Base-by-base conservation (phyloP, 1,140 invertebrate species). In the Nymphalis io region DNA sequence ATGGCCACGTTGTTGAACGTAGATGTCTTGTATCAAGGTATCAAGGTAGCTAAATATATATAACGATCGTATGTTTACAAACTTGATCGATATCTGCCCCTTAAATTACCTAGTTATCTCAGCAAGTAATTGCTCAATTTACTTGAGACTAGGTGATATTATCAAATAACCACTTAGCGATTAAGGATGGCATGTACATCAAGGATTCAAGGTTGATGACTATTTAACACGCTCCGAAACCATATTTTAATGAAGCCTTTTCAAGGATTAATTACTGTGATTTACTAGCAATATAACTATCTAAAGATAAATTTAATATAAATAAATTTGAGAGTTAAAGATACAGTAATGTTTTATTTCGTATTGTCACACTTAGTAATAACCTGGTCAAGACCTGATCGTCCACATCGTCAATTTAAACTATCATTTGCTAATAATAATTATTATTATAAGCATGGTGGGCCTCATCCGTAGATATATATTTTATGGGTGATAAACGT, bases 101-200 rank as follows among this genome's bases (percentile, higher is more conserved):
- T 79, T 60, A 84, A 83, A 87, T 84, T 81, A 80, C 72, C 68
- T 44, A 58, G 76, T 83, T 87, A 85, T 85, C 81, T 84, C 76
- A 68, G 75, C 12, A 75, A 77, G 82, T 87, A 89, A 89, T 89
- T 87, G 84, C 81, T 81, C 79, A 86, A 87, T 89, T 87, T 86
- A 78, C 73, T 71, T 70, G 72, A 80, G 82, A 82, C 76, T 75
- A 77, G 70, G 60, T 44, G 76, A 82, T 48, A 63, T 5, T 76
- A 73, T 84, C 78, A 79, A 80, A 82, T 77, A 74, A 71, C 70
- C 76, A 79, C 73, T 72, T 55, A 68, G n/a, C 23, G 53, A 70
- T 64, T 48, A 48, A 57, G 38, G 46, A 62, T 51, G 21, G 46
- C 44, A 38, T n/a, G 11, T 55, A 53, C 18, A 39, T 51, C 27